phyloP scores from a whole-genome alignment of 2,113 vertebrate species.

The Eubucco bourcierii region DNA sequence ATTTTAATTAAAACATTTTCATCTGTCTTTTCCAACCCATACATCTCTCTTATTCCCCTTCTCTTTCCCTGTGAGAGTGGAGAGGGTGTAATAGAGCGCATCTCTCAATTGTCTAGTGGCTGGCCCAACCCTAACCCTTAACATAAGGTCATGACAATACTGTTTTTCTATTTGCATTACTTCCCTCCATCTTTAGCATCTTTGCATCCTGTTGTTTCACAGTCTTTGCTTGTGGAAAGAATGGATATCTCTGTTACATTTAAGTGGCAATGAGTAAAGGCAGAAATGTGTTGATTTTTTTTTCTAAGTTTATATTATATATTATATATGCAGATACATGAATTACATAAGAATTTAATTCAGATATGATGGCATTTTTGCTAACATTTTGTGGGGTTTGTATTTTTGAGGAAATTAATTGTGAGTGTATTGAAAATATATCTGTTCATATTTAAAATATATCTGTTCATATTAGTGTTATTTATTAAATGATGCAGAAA shows the following conservation, averaged over 20 bases:
- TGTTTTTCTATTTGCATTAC: neutral
- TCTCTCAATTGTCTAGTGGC: no score
- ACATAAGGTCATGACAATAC: neutral
- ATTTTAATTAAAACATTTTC: no score
- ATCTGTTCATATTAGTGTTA: neutral
- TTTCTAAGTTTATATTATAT: neutral
- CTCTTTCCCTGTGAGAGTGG: no score
- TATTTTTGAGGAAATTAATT: neutral
- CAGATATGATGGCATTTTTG: neutral
- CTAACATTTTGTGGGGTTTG: neutral
- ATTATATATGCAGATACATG: neutral
- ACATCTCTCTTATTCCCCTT: no score
- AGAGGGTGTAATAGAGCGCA: no score
- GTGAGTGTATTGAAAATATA: neutral
- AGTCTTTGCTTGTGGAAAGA: neutral
- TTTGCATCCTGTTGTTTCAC: neutral
- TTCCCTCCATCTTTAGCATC: neutral
- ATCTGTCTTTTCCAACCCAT: no score
- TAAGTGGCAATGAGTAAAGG: neutral
- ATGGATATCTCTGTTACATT: neutral
- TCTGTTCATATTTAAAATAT: neutral
- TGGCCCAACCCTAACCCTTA: no score
- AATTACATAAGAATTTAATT: neutral
- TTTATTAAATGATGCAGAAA: neutral
- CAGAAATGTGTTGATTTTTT: neutral